A percentile compares a stretch with the other conserved stretches of the same genome.
Evolutionary conservation across 2,888 invertebrate species (phyloP).

Genomic region (Rhabditoides inermis): DNA sequence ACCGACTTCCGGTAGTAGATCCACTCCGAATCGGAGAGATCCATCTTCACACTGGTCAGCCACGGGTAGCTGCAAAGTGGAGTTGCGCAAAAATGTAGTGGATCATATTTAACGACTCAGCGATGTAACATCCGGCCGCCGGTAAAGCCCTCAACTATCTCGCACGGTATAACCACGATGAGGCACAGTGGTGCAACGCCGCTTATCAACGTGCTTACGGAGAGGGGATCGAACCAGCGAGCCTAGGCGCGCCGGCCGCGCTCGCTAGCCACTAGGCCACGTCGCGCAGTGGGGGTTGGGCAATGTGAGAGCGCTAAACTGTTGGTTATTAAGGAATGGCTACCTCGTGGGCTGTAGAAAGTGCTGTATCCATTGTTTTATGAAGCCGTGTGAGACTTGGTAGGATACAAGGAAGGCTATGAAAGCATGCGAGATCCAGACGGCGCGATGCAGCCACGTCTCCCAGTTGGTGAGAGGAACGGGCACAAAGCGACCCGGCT

Average conservation of each 20-base stretch:
- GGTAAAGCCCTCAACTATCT: no score
- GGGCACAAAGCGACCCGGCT: constrained; percentile 4
- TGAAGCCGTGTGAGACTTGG: constrained; percentile 22
- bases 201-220: no score
- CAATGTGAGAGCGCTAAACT: not conserved
- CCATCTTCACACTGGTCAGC: constrained; percentile 20
- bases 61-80: constrained; percentile 27
- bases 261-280: no score
- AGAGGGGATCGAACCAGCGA: no score
- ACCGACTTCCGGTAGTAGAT: constrained; percentile 26
- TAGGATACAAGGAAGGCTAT: constrained; percentile 29
- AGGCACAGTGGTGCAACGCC: no score
- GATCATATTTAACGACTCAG: not conserved
- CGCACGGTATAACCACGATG: no score
- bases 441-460: constrained; percentile 20
- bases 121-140: no score
- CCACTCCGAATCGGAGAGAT: constrained; percentile 44
- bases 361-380: constrained; percentile 26
- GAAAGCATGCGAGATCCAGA: constrained; percentile 37
- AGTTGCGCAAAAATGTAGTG: not conserved
- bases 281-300: no score
- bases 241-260: no score
- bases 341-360: constrained; percentile 15
- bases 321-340: not conserved
- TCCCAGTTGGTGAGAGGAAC: constrained; percentile 18